These are phyloP conservation scores for Lasiommata megera DNA, from an alignment of 2,888 invertebrate genomes.

Conservation along the genomic window DNA sequence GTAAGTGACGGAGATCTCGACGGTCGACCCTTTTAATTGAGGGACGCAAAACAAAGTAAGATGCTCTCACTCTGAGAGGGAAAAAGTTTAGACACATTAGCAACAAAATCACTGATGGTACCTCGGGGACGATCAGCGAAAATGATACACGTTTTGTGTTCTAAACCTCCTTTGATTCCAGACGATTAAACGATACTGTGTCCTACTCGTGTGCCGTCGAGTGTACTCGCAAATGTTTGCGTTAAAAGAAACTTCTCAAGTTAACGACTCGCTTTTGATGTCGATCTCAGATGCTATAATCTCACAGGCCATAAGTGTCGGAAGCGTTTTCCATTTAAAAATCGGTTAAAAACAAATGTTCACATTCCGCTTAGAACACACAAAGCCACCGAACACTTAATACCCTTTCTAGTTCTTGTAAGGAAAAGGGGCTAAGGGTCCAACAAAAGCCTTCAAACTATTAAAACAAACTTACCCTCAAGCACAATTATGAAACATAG, in stretches of 20 bases:
- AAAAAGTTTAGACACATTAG: conserved; percentile 5
- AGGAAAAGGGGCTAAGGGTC: conserved; percentile 30
- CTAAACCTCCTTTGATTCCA: conserved; percentile 1
- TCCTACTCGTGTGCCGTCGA: conserved; percentile 4
- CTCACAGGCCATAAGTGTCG: conserved; percentile 21
- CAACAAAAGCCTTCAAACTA: conserved; percentile 32
- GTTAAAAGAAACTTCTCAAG: conserved; percentile 13
- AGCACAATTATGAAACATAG: conserved; percentile 35
- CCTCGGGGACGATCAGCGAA: neutral
- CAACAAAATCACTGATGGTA: conserved; percentile 4
- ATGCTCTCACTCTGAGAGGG: neutral
- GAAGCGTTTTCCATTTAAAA: conserved; percentile 27
- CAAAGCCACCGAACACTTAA: conserved; percentile 31
- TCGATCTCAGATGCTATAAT: conserved; percentile 15
- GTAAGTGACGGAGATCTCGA: neutral
- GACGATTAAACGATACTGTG: conserved; percentile 5
- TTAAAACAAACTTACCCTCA: conserved; percentile 34
- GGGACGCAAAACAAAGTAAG: conserved; percentile 5
- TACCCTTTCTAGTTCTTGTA: conserved; percentile 28
- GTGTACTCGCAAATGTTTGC: conserved; percentile 12
- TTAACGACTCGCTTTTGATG: conserved; percentile 13
- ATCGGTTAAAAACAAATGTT: conserved; percentile 33
- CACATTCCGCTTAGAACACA: conserved; percentile 26
- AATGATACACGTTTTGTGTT: conserved; percentile 4
- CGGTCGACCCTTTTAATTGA: neutral